Evolutionary conservation across 2,888 invertebrate species (phyloP).

Genomic region (Chalcosyrphus nemorum): DNA sequence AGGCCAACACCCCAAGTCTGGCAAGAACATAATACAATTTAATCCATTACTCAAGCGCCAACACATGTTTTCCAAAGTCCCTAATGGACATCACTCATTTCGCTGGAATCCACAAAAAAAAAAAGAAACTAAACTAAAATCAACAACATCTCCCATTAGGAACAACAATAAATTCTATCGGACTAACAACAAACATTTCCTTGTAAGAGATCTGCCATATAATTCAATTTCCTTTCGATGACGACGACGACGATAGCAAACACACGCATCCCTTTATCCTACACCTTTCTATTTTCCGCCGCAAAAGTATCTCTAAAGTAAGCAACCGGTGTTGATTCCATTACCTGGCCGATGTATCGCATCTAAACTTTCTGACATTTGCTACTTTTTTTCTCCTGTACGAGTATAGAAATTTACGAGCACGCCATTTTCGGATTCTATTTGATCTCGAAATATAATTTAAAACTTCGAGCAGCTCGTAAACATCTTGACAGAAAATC

Average conservation of each 20-base stretch:
- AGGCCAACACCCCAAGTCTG: not conserved
- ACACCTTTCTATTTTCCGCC: not conserved
- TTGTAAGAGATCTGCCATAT: not conserved
- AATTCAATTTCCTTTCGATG: not conserved
- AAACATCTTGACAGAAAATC: constrained; percentile 21
- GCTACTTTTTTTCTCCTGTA: not conserved
- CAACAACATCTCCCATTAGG: not conserved
- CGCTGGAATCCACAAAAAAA: not conserved
- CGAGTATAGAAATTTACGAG: constrained; percentile 6
- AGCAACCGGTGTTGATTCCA: constrained; percentile 5
- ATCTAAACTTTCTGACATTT: constrained; percentile 12
- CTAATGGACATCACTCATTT: constrained; percentile 5
- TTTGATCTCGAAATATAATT: constrained; percentile 36
- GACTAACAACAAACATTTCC: not conserved
- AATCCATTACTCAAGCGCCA: not conserved
- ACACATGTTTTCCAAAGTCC: not conserved
- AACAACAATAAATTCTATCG: not conserved
- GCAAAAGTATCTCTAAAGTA: not conserved
- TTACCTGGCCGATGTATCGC: constrained; percentile 24
- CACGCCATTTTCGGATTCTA: not conserved
- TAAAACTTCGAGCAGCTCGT: constrained; percentile 16
- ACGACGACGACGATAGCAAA: too few species aligned
- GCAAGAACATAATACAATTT: not conserved
- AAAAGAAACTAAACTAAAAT: not conserved
- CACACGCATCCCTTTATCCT: not conserved